These are phyloP conservation scores for Sepioteuthis lessoniana DNA, from an alignment of 2,888 invertebrate species.

Conservation along the genomic window DNA sequence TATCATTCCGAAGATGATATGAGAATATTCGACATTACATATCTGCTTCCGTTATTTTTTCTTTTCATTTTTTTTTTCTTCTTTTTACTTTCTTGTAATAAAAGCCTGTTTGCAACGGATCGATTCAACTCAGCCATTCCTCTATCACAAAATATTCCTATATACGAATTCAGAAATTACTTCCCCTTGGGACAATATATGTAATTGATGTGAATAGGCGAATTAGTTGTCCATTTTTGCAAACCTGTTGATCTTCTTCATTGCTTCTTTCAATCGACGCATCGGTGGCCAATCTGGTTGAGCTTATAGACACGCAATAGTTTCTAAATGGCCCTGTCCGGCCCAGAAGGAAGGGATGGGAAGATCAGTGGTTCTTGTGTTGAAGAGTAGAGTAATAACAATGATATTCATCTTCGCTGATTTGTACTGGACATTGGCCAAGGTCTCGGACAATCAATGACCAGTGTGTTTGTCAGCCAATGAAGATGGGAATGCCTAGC, in stretches of 20 bases:
- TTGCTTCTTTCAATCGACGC: neutral
- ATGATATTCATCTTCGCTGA: neutral
- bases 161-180: neutral
- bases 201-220: constrained; percentile 33
- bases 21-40: no score
- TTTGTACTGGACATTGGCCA: constrained; percentile 1
- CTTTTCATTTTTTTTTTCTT: no score
- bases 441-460: neutral
- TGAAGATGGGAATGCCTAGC: neutral
- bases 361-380: neutral
- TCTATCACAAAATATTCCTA: neutral
- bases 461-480: neutral
- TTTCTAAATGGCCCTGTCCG: neutral
- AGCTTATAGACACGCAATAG: neutral
- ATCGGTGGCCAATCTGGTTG: neutral
- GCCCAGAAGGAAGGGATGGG: neutral
- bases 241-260: neutral
- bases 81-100: no score
- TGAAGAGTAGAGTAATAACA: neutral
- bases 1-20: no score
- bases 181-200: constrained; percentile 33
- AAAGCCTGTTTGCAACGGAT: neutral
- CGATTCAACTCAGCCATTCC: neutral
- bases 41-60: no score
- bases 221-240: constrained; percentile 5